Evolutionary conservation across 2,888 invertebrate genomes (phyloP).

Genomic region (Agrypnus murinus): DNA sequence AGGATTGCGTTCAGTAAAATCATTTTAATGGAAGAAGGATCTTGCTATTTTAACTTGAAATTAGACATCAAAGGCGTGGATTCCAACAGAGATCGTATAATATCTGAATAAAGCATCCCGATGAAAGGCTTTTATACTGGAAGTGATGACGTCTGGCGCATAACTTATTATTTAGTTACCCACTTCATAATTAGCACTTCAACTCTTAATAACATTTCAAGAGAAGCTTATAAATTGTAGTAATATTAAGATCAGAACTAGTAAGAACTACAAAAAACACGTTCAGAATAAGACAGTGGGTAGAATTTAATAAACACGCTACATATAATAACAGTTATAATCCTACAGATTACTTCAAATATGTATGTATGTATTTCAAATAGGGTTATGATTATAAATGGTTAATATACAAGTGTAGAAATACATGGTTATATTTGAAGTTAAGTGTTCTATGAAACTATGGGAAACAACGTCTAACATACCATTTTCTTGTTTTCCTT

Average conservation of each 20-base stretch:
- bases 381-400: too few species aligned
- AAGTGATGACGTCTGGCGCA: conserved; percentile 52
- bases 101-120: conserved; percentile 47
- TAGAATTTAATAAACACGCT: background rate
- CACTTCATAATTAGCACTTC: conserved; percentile 51
- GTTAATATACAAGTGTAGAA: too few species aligned
- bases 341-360: too few species aligned
- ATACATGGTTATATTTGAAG: too few species aligned
- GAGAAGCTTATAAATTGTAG: conserved; percentile 31
- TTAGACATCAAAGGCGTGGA: conserved; percentile 47
- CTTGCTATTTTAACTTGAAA: conserved; percentile 24
- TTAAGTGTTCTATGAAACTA: too few species aligned
- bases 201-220: conserved; percentile 45
- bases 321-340: too few species aligned
- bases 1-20: background rate
- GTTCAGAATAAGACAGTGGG: background rate
- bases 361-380: too few species aligned
- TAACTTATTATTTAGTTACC: conserved; percentile 54
- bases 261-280: conserved; percentile 25
- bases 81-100: conserved; percentile 38
- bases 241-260: conserved; percentile 6
- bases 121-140: conserved; percentile 52
- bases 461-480: too few species aligned
- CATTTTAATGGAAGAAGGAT: conserved; percentile 13
- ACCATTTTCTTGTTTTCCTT: too few species aligned